Base-by-base conservation (phyloP, 2,113 vertebrate genomes). In the Eurystomus gularis region DNA sequence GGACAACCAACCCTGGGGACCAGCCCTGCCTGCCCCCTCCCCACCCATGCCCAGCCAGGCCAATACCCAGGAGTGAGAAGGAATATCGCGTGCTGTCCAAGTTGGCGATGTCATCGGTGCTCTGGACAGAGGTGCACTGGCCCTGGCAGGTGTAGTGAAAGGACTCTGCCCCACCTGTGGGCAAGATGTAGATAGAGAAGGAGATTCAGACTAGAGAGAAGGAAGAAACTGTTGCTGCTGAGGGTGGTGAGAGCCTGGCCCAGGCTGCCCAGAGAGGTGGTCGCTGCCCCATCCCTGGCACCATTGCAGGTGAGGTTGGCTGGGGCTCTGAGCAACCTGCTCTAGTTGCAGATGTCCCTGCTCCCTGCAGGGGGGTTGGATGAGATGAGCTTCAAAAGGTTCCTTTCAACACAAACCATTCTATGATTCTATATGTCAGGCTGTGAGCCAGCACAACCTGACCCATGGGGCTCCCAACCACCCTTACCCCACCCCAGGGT, bases 81-180 rank as follows among this genome's bases (percentile, higher is more conserved):
- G 98, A 98, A 4, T 95, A 97, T 17, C 96, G 93, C 0, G 97
- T 98, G 39, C 95, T 96, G 80, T 98, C 98, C 89, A 98, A 86
- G 86, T 98, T 98, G 0, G 93, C 69, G 3, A 44, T 13, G 17
- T 98, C 98, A 17, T 97, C 68, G 3, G 46, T 3, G 11, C 46
- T 40, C 29, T 16, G 68, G 40, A 98, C 97, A 20, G 86, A 26
- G 6, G 78, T 17, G 35, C 98, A 62, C 52, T 86, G 97, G 81
- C 98, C 98, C 91, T 98, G 98, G 82, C 86, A 95, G 54, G 98
- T 98, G 95, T 98, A 98, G 77, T 73, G 96, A 96, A 98, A 98
- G 90, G 86, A 49, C 28, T 98, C 97, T 15, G 98, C 97, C n/a
- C 92, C 92, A 71, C 97, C 98, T 98, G 95, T 3, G 8, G n/a